phyloP scores from a whole-genome alignment of 2,888 invertebrate genomes.

The Sinotaia quadrata region DNA sequence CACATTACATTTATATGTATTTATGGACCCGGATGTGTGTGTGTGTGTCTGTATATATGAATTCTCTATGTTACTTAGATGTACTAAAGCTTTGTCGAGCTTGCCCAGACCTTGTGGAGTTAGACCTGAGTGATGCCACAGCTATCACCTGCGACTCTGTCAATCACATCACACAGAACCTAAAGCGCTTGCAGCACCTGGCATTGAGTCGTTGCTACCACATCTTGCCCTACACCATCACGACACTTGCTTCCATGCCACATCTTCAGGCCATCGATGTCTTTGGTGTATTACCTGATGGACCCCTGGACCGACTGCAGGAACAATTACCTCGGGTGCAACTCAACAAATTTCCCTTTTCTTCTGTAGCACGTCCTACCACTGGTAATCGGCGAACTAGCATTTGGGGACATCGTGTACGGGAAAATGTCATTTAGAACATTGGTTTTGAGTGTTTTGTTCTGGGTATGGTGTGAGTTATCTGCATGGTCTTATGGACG shows the following conservation, averaged over 20 bases:
- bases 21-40: too few species aligned
- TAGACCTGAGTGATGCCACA: conserved; percentile 91
- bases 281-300: conserved; percentile 83
- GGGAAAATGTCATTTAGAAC: conserved; percentile 52
- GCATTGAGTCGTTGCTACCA: conserved; percentile 83
- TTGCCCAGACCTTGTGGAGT: conserved; percentile 83
- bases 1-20: too few species aligned
- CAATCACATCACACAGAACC: conserved; percentile 75
- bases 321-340: conserved; percentile 77
- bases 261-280: conserved; percentile 84
- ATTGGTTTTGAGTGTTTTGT: too few species aligned
- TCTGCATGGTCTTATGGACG: too few species aligned
- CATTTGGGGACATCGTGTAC: conserved; percentile 85
- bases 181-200: conserved; percentile 75
- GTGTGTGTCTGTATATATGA: too few species aligned
- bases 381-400: conserved; percentile 89
- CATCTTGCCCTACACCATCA: conserved; percentile 80
- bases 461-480: too few species aligned
- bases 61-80: too few species aligned
- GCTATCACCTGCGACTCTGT: conserved; percentile 79
- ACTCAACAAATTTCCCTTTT: conserved; percentile 82
- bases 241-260: conserved; percentile 27
- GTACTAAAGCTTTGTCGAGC: conserved; percentile 78
- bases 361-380: conserved; percentile 88
- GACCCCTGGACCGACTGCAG: conserved; percentile 76